Evolutionary conservation across 2,113 vertebrate species (phyloP), one percentile per base, ranked within the genome.

Genomic region (Alosa alosa): DNA sequence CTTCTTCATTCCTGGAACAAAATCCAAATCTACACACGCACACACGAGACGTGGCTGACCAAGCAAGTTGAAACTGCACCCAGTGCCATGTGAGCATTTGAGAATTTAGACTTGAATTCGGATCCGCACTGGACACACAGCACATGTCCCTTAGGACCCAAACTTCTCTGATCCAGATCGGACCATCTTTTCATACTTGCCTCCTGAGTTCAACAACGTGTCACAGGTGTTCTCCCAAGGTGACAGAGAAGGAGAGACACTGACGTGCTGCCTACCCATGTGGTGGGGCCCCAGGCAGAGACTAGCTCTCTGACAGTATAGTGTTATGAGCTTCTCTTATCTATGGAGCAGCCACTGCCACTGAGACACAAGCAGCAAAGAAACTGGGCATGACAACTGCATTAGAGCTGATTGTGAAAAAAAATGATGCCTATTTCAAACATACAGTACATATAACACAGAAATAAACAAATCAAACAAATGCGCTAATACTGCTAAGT

Each of bases 371-470:
- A 78, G 31, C 31, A 78, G 72, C 72, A 39, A 39, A 39, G 31
- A 72, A 36, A 36, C 64, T 36, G 72, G 13, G 72, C 72, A 78
- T 1, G 72, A 31, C 31, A 39, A 78, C 31, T 78, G 36, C 72
- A 78, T 39, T 78, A 78, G 72, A 78, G 31, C 5, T 78, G 25
- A 78, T 78, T 36, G 72, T 78, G 72, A 78, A 78, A 36, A 39
- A 36, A 36, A 31, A 36, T 2, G 4, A 75, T 75, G 68, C 9
- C 68, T 25, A 31, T 64, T 0, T 64, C 8, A 15, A 75, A 75
- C 25, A 75, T 75, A 75, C 31, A 75, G 25, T 78, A 78, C 72
- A 78, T 11, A 15, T 17, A 39, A 78, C 72, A 78, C 36, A 78
- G 2, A 72, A 72, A 72, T 31, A 72, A 72, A 72, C 22, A n/a